phyloP scores from a whole-genome alignment of 1,140 invertebrate genomes.

The Onthophagus taurus region DNA sequence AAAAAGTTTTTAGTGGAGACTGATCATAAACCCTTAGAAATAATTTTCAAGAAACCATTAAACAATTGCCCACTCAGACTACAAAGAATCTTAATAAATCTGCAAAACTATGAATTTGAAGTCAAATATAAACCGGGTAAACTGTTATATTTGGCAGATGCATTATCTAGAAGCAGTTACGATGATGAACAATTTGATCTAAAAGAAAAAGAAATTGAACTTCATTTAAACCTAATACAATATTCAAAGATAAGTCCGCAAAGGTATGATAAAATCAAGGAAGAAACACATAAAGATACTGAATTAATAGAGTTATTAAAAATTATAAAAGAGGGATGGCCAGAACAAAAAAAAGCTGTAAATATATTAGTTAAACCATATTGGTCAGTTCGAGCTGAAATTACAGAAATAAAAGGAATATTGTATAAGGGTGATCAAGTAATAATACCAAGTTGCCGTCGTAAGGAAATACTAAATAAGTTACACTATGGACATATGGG shows the following conservation, averaged over 20 bases:
- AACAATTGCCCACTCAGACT: constrained; percentile 32
- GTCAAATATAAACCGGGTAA: constrained; percentile 30
- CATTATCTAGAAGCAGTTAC: constrained; percentile 4
- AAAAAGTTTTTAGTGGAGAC: constrained; percentile 27
- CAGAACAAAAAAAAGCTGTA: not conserved
- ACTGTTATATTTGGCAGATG: constrained; percentile 17
- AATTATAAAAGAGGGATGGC: not conserved
- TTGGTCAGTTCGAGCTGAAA: not conserved
- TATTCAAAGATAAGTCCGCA: not conserved
- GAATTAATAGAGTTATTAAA: not conserved
- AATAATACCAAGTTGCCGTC: not conserved
- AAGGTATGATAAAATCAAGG: not conserved
- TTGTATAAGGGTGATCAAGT: not conserved
- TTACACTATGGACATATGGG: constrained; percentile 11
- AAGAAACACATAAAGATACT: not conserved
- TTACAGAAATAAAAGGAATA: not conserved
- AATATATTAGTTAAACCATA: not conserved
- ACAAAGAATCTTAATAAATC: constrained; percentile 33
- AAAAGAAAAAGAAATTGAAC: constrained; percentile 6
- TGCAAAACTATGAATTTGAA: constrained; percentile 28
- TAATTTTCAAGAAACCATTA: constrained; percentile 36
- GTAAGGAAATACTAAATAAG: not conserved
- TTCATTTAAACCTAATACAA: not conserved
- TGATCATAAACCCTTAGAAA: constrained; percentile 19
- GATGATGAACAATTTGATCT: constrained; percentile 7